Evolutionary conservation across 1,140 invertebrate species (phyloP).

Genomic region (Palaemon carinicauda): DNA sequence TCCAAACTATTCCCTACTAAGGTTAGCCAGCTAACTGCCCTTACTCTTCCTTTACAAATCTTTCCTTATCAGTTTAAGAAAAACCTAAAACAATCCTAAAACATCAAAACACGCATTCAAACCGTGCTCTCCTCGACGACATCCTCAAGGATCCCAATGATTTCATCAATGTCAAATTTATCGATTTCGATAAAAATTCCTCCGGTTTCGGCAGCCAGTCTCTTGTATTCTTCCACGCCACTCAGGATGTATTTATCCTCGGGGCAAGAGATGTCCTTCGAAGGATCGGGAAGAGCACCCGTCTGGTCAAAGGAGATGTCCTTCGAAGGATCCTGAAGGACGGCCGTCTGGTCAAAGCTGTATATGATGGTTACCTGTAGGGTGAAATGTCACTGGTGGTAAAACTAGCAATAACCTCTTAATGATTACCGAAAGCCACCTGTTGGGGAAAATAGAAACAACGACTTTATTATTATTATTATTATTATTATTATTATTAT

Average conservation of each 20-base stretch:
- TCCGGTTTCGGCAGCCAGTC: constrained; percentile 6
- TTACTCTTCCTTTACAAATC: too few relatives aligned
- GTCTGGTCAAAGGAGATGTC: neutral
- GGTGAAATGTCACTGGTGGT: too few relatives aligned
- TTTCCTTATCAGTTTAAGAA: too few relatives aligned
- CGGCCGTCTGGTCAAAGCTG: constrained; percentile 22
- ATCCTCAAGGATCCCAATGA: constrained; percentile 21
- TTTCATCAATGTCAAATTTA: constrained; percentile 23
- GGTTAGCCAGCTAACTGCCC: too few relatives aligned
- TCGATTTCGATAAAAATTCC: constrained; percentile 35
- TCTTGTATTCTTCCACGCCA: constrained; percentile 9
- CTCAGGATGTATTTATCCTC: neutral
- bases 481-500: too few relatives aligned
- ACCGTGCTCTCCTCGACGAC: constrained; percentile 32
- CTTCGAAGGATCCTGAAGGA: neutral
- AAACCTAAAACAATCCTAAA: too few relatives aligned
- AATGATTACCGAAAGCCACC: too few relatives aligned
- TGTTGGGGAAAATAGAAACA: too few relatives aligned
- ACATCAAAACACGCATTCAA: neutral
- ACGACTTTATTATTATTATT: too few relatives aligned
- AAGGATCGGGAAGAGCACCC: neutral
- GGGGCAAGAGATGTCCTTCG: neutral
- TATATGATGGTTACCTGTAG: constrained; percentile 38
- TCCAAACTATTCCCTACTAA: too few relatives aligned
- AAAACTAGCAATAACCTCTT: too few relatives aligned